These are phyloP conservation scores for Drosophila phalerata DNA, from an alignment of 2,888 invertebrate species.

Conservation along the genomic window DNA sequence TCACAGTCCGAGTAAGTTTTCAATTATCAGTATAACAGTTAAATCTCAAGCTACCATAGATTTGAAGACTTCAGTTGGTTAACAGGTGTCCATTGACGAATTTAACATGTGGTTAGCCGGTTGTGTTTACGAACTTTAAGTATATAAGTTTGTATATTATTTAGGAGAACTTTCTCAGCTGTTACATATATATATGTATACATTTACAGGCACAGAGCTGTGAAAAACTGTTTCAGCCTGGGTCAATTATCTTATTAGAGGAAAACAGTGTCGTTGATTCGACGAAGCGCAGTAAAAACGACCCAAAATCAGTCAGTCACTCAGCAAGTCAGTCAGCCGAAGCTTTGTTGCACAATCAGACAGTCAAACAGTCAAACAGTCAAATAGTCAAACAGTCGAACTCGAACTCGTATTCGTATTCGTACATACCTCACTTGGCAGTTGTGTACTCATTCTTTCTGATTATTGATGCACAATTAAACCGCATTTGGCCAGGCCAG, in stretches of 20 bases:
- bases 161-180: neutral
- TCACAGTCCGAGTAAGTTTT: conserved; percentile 30
- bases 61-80: neutral
- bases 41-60: neutral
- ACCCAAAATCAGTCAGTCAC: conserved; percentile 47
- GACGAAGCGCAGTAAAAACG: conserved; percentile 51
- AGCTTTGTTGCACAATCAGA: conserved; percentile 53
- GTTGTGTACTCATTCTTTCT: conserved; percentile 53
- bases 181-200: neutral
- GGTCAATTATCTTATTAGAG: conserved; percentile 16
- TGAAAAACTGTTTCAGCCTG: neutral
- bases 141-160: neutral
- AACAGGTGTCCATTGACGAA: conserved; percentile 39
- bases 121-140: neutral
- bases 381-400: conserved; percentile 5
- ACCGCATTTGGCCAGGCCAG: conserved; percentile 57
- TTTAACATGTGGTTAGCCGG: neutral
- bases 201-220: neutral
- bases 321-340: conserved; percentile 60
- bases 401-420: conserved; percentile 27
- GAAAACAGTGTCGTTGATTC: conserved; percentile 38
- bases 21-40: neutral
- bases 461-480: conserved; percentile 74
- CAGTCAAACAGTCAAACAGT: conserved; percentile 3
- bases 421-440: conserved; percentile 50